phyloP scores from a whole-genome alignment of 2,888 invertebrate genomes.

The Gasteruption jaculator region DNA sequence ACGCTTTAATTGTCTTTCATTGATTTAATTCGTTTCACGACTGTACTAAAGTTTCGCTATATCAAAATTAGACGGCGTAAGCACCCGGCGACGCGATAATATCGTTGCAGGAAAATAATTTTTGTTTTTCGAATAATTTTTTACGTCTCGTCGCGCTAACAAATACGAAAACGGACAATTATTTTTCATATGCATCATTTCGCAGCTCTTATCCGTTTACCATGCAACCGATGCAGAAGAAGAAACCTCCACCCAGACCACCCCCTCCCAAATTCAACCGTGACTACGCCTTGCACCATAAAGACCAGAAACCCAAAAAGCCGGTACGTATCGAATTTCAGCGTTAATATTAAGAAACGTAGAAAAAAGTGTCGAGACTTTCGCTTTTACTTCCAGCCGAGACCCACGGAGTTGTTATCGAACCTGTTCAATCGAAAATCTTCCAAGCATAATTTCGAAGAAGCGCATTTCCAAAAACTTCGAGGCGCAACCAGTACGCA shows the following conservation, averaged over 20 bases:
- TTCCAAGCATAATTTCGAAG: constrained; percentile 24
- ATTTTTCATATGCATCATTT: no score
- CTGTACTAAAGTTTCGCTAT: no score
- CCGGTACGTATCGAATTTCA: constrained; percentile 36
- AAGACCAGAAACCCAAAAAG: constrained; percentile 40
- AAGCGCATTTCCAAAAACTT: constrained; percentile 6
- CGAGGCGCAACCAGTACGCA: constrained; percentile 14
- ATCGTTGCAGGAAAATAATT: no score
- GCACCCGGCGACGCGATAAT: no score
- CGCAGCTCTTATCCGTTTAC: constrained; percentile 54
- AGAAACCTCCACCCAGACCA: constrained; percentile 69
- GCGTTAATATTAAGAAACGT: no score
- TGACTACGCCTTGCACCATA: constrained; percentile 30
- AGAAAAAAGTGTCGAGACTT: constrained; percentile 11
- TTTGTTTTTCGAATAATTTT: no score
- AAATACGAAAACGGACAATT: no score
- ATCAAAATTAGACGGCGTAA: no score
- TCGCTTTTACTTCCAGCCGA: constrained; percentile 28
- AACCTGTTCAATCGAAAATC: constrained; percentile 38
- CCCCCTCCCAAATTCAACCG: constrained; percentile 61
- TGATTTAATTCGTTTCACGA: no score
- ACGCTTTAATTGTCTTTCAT: no score
- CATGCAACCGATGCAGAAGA: constrained; percentile 56
- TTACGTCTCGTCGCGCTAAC: no score
- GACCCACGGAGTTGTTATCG: constrained; percentile 43